phyloP scores from a whole-genome alignment of 2,113 vertebrate genomes.

The Gavialis gangeticus region DNA sequence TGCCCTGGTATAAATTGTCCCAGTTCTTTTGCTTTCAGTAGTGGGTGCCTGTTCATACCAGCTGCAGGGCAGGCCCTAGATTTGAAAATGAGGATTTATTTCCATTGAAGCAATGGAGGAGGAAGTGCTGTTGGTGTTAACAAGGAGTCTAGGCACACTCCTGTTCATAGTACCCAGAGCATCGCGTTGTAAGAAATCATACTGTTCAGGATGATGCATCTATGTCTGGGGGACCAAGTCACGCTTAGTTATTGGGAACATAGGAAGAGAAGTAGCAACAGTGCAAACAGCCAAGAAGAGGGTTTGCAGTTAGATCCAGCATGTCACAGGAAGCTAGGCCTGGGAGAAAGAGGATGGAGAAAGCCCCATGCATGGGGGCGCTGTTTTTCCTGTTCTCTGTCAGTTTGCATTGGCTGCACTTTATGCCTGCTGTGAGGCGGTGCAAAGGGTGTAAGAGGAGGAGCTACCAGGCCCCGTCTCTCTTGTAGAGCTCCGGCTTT shows the following conservation, averaged over 20 bases:
- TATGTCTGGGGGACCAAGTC: not conserved
- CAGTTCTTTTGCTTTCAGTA: not conserved
- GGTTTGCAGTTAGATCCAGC: not conserved
- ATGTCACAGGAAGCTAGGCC: not conserved
- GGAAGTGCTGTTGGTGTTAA: not conserved
- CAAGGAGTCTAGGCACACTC: not conserved
- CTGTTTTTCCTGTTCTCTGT: not conserved
- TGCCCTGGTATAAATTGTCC: not conserved
- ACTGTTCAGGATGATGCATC: not conserved
- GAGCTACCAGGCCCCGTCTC: not conserved
- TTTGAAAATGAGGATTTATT: not conserved
- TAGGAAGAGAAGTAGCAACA: not conserved
- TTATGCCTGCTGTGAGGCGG: not conserved
- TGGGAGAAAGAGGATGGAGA: not conserved
- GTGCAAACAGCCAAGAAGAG: not conserved
- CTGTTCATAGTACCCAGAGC: not conserved
- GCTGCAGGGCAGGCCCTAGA: not conserved
- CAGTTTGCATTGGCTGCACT: not conserved
- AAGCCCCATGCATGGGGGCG: not conserved
- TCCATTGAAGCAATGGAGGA: not conserved
- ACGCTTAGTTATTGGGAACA: not conserved
- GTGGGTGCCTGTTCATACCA: not conserved
- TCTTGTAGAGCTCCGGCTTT: not conserved
- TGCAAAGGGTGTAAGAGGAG: not conserved
- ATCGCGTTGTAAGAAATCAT: not conserved